Percentiles rank a stretch among this genome's conserved stretches.
These are phyloP conservation scores for Todus mexicanus DNA, from an alignment of 2,797 vertebrate species.

Conservation along the genomic window DNA sequence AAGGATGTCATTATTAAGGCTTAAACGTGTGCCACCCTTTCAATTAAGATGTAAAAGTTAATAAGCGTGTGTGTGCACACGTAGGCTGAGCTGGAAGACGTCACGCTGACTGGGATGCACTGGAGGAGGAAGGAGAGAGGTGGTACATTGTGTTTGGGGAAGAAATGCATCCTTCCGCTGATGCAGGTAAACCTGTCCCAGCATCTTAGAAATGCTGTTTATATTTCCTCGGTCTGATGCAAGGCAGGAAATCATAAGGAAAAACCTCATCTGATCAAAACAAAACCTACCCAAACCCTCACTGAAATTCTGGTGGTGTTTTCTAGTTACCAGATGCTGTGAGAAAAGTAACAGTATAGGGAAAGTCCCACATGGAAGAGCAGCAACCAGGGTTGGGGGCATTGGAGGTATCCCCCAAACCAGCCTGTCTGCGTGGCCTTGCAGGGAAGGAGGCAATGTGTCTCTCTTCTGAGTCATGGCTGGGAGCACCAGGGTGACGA, in stretches of 20 bases:
- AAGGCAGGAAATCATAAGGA: not conserved
- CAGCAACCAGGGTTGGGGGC: not conserved
- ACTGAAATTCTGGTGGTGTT: not conserved
- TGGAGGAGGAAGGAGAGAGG: not conserved
- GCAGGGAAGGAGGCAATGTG: not conserved
- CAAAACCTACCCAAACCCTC: not conserved
- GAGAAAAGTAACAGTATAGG: not conserved
- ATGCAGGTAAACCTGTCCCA: not conserved
- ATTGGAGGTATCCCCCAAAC: rapidly evolving
- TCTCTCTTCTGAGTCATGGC: not conserved
- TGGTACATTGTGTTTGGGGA: not conserved
- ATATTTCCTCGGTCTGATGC: not conserved
- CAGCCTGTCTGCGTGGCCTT: not conserved
- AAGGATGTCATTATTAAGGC: not conserved
- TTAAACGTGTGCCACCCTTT: rapidly evolving
- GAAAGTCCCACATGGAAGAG: not conserved
- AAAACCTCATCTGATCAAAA: not conserved
- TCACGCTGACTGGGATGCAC: rapidly evolving
- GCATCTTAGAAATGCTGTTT: rapidly evolving
- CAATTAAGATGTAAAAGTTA: not conserved
- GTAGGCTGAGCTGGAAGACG: not conserved
- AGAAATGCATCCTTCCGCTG: not conserved
- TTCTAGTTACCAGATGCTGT: not conserved
- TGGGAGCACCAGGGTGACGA: not conserved
- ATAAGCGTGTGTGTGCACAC: not conserved